Base-by-base conservation (phyloP, 2,888 invertebrate genomes). In the Xanthorhoe designata region DNA sequence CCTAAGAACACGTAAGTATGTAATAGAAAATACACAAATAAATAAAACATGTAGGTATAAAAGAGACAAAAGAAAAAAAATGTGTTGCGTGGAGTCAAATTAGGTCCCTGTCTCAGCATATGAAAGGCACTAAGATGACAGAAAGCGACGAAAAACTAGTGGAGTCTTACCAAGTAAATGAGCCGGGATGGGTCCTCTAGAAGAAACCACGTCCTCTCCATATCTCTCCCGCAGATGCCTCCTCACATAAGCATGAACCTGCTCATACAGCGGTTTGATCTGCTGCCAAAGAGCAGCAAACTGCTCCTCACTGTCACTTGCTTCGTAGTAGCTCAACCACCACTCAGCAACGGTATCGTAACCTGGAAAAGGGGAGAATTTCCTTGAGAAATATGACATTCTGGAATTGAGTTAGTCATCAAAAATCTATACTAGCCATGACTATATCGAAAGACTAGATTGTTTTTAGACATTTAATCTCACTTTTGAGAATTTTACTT, bases 221-320 rank as follows among this genome's bases (percentile, higher is more conserved):
- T 97, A 98, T 67, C 94, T 92, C 64, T 95, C 85, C 13, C 95
- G 91, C 42, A 98, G 88, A 54, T 95, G 95, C 66, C 94, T 90
- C 61, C 98, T 93, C 0, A 97, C 96, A 79, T 97, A 98, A 0
- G 97, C 97, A 81, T 98, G 98, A 10, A 98, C 92, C 82, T 98
- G 96, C 56, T 96, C 87, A 79, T 98, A 98, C 1, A 98, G 87
- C 0, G 98, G 98, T 72, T 95, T 95, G 51, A 98, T 84, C 81
- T 97, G 95, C n/a, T 94, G 89, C 95, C 96, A 97, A 0, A 97
- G 93, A 0, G 91, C 87, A 2, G 94, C 94, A 62, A 98, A 89
- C 80, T 96, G 95, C 0, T 95, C 86, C 75, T 95, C 95, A 62
- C 97, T 96, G 49, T 96, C 95, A 0, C 91, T 80, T 49, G 95